phyloP scores from a whole-genome alignment of 1,140 invertebrate species.

The Macrosteles quadrilineatus region DNA sequence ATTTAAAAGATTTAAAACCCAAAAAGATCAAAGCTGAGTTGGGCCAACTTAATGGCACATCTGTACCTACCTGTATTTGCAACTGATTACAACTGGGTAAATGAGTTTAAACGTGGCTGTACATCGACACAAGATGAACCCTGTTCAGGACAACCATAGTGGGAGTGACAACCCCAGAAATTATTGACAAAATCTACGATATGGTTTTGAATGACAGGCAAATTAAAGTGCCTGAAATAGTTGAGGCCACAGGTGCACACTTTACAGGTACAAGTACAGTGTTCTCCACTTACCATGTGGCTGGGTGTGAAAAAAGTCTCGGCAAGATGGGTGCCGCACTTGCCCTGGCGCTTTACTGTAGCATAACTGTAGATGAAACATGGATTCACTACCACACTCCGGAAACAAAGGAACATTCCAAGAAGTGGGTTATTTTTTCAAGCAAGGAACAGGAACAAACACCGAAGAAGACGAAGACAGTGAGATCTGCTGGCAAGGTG shows the following conservation, averaged over 20 bases:
- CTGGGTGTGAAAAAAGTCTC: slow-evolving; percentile 37
- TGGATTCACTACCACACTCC: slow-evolving; percentile 48
- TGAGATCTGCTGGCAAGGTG: slow-evolving; percentile 43
- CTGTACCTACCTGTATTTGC: slow-evolving; percentile 32
- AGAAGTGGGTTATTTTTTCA: slow-evolving; percentile 26
- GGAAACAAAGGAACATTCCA: slow-evolving; percentile 48
- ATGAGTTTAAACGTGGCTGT: slow-evolving; percentile 40
- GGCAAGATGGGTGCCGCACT: slow-evolving; percentile 43
- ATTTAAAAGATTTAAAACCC: slow-evolving; percentile 32
- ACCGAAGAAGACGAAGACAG: slow-evolving; percentile 36
- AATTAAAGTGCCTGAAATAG: slow-evolving; percentile 42
- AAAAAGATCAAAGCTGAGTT: slow-evolving; percentile 35
- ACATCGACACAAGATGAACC: slow-evolving; percentile 39
- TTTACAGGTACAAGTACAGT: slow-evolving; percentile 35
- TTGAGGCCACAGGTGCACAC: slow-evolving; percentile 37
- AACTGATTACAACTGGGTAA: slow-evolving; percentile 38
- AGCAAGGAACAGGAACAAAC: too few relatives aligned
- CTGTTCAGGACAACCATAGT: slow-evolving; percentile 36
- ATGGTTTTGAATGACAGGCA: slow-evolving; percentile 43
- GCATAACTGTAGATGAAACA: slow-evolving; percentile 47
- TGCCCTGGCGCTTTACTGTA: slow-evolving; percentile 43
- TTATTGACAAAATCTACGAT: slow-evolving; percentile 41
- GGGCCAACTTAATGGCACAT: slow-evolving; percentile 33
- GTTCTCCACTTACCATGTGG: slow-evolving; percentile 44
- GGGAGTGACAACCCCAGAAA: slow-evolving; percentile 38